Conservation (phyloP, 1,140 invertebrate species). For the Drosophila erecta region DNA sequence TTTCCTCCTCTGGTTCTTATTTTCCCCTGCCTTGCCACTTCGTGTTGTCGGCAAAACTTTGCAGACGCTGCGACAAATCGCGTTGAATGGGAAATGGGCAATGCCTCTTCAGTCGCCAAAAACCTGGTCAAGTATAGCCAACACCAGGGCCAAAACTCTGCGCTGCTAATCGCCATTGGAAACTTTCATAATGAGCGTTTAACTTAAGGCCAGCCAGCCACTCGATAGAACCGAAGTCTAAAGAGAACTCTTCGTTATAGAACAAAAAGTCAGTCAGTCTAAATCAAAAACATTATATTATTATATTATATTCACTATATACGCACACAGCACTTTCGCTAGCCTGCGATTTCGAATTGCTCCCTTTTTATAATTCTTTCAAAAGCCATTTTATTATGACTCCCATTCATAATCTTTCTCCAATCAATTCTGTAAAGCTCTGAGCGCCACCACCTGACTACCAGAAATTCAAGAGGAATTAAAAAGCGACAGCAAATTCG, state of each 20-base stretch:
- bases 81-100: conserved; percentile 11
- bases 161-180: conserved; percentile 61
- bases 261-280: too few relatives aligned
- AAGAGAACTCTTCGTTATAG: neutral
- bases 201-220: conserved; percentile 29
- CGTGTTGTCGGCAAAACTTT: conserved; percentile 66
- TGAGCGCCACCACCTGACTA: neutral
- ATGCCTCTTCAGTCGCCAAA: conserved; percentile 10
- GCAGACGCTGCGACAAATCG: conserved; percentile 78
- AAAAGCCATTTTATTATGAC: conserved; percentile 11
- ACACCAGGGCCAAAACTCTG: neutral
- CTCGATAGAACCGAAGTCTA: neutral
- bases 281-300: neutral
- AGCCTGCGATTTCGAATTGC: neutral
- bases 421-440: conserved; percentile 20
- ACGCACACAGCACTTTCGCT: too few relatives aligned
- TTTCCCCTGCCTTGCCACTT: conserved; percentile 13
- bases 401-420: conserved; percentile 12
- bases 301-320: too few relatives aligned
- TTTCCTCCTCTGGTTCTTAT: conserved; percentile 4
- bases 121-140: conserved; percentile 64
- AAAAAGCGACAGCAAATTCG: neutral
- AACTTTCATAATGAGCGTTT: conserved; percentile 74
- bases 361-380: neutral
- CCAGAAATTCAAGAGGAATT: conserved; percentile 15